Evolutionary conservation across 2,888 invertebrate species (phyloP).

Genomic region (Leistus spinibarbis): DNA sequence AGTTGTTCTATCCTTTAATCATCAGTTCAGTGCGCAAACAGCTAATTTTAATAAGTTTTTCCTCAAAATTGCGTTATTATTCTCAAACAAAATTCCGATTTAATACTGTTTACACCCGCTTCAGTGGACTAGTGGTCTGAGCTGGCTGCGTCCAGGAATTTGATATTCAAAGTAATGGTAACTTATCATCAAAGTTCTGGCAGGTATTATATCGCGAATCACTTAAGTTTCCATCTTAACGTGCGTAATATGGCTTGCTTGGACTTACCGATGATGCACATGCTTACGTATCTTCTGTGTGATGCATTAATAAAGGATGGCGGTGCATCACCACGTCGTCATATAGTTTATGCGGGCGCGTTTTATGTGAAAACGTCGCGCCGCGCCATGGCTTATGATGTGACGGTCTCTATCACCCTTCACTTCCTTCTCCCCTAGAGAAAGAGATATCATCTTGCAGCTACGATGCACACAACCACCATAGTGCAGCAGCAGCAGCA

Average conservation of each 20-base stretch:
- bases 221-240: not conserved
- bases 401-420: conserved; percentile 8
- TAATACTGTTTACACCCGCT: too few relatives aligned
- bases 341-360: conserved; percentile 15
- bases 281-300: not conserved
- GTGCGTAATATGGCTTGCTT: not conserved
- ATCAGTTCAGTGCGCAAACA: too few relatives aligned
- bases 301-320: conserved; percentile 12
- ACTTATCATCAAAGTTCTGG: not conserved
- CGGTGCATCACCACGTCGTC: conserved; percentile 15
- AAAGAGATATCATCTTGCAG: conserved; percentile 2
- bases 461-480: not conserved
- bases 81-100: too few relatives aligned
- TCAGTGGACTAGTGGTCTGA: not conserved
- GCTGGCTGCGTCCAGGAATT: not conserved
- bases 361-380: conserved; percentile 7
- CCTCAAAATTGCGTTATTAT: too few relatives aligned
- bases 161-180: not conserved
- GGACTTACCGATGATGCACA: not conserved
- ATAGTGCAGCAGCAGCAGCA: not conserved
- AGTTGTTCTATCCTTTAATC: too few relatives aligned
- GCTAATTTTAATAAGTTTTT: too few relatives aligned
- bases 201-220: not conserved
- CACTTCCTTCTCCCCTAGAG: not conserved
- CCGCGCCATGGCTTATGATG: conserved; percentile 15